Evolutionary conservation across 2,113 vertebrate species (phyloP), one percentile per base, ranked within the genome.

Genomic region (Lagenorhynchus albirostris): DNA sequence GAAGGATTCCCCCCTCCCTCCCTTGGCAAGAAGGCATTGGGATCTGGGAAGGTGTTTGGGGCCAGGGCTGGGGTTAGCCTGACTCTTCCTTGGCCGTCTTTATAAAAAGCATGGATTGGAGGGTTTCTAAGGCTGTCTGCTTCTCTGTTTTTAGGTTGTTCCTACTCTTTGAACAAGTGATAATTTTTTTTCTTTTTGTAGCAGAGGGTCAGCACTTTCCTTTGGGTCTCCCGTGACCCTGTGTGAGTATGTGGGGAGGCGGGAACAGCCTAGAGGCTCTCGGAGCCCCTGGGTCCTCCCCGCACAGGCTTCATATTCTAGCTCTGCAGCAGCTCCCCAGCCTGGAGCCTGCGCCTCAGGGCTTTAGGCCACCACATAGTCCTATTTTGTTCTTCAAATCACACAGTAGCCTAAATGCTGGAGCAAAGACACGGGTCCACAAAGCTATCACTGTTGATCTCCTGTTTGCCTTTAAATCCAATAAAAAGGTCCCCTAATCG

Each of bases 271-370:
- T 12, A 0, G 63, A 21, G 38, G 47, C 5, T 18, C 0, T 3
- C 7, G 58, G 26, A 53, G 58, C 14, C 13, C 17, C 33, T 2
- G 2, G 7, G 3, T 38, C 2, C 0, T 50, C 44, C 9, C 38
- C 18, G 1, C 73, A 4, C 0, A 0, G 38, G 2, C 79, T 33
- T 18, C 31, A 38, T 1, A 0, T 17, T 9, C 13, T 15, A 2
- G 25, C 29, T 41, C 91, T 8, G 33, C 3, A 1, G 68, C 55
- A 26, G 6, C 11, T 36, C 7, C 60, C 73, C 50, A 10, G 73
- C 21, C 70, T 25, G 11, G 15, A 25, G 31, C 50, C 14, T 2
- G 11, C 1, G 2, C 44, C 0, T 55, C 60, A 7, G 62, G 31
- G 5, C 1, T 44, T 17, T 6, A 14, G 44, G 62, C 9, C 62